Percentiles rank a stretch among this genome's conserved stretches.
Conservation (phyloP, 2,888 invertebrate genomes). For the Cephus pygmeus region DNA sequence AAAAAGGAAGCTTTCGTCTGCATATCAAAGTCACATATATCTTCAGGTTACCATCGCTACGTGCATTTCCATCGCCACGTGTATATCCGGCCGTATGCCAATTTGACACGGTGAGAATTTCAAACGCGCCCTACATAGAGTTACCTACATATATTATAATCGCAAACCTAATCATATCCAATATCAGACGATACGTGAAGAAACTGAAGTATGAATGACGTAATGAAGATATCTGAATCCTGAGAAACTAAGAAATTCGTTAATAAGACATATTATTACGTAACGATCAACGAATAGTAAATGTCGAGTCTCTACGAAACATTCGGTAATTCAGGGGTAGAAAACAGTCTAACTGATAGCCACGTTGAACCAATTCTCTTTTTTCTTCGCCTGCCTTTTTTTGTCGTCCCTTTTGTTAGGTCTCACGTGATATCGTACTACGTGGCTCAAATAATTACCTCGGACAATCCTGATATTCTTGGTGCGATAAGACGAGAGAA, state of each 20-base stretch:
- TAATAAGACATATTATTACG: no score
- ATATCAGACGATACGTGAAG: not conserved
- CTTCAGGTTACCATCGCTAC: not conserved
- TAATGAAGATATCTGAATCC: not conserved
- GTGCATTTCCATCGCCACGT: not conserved
- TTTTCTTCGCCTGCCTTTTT: not conserved
- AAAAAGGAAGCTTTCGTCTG: conserved; percentile 3
- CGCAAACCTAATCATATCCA: not conserved
- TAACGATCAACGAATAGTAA: no score
- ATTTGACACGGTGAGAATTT: conserved; percentile 2
- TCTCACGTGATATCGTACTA: not conserved
- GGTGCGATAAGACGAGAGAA: not conserved
- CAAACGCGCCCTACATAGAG: not conserved
- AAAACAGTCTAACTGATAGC: not conserved
- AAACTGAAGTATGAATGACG: not conserved
- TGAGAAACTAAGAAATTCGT: not conserved
- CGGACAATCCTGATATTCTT: not conserved
- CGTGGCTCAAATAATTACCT: not conserved
- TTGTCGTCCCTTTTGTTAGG: not conserved
- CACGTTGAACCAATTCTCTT: not conserved
- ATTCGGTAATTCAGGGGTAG: not conserved
- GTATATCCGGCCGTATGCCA: not conserved
- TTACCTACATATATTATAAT: not conserved
- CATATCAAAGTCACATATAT: not conserved
- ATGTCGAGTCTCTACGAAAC: no score